phyloP scores from a whole-genome alignment of 53 echinoderm and acorn worm genomes.

The Henricia sp. region DNA sequence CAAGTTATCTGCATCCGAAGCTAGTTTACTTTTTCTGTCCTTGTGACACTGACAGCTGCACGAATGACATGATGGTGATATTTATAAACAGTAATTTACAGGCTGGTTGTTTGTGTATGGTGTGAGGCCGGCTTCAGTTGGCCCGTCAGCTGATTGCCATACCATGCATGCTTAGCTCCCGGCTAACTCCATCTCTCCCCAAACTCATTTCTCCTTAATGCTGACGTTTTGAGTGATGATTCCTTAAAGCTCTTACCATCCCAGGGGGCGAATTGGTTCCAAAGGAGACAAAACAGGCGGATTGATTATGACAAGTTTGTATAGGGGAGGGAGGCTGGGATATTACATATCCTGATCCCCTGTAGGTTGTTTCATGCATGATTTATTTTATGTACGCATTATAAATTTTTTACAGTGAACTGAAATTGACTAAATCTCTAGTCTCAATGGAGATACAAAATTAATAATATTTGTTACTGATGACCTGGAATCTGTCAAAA shows the following conservation, averaged over 20 bases:
- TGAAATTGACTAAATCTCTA: too few species aligned
- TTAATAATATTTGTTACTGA: too few species aligned
- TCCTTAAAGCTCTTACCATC: conserved; percentile 47
- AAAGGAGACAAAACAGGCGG: conserved; percentile 24
- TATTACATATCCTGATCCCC: background rate
- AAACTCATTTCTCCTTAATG: background rate
- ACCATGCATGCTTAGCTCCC: conserved; percentile 40
- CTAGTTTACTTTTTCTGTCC: conserved; percentile 1
- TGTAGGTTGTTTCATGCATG: conserved; percentile 22
- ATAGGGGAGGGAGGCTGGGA: background rate
- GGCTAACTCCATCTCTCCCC: conserved; percentile 1
- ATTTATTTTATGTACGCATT: background rate
- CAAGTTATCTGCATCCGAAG: background rate
- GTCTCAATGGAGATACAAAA: too few species aligned
- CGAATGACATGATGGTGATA: conserved; percentile 8
- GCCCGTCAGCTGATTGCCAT: conserved; percentile 57
- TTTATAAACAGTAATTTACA: conserved; percentile 45
- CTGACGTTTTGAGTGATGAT: conserved; percentile 37
- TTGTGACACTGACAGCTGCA: background rate
- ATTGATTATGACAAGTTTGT: conserved; percentile 18
- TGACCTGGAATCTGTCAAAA: too few species aligned
- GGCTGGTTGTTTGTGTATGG: conserved; percentile 5
- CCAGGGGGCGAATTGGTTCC: conserved; percentile 21
- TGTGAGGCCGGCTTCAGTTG: background rate
- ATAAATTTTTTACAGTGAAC: background rate